Base-by-base conservation (phyloP, 1,140 invertebrate genomes). In the Bombus soroeensis region DNA sequence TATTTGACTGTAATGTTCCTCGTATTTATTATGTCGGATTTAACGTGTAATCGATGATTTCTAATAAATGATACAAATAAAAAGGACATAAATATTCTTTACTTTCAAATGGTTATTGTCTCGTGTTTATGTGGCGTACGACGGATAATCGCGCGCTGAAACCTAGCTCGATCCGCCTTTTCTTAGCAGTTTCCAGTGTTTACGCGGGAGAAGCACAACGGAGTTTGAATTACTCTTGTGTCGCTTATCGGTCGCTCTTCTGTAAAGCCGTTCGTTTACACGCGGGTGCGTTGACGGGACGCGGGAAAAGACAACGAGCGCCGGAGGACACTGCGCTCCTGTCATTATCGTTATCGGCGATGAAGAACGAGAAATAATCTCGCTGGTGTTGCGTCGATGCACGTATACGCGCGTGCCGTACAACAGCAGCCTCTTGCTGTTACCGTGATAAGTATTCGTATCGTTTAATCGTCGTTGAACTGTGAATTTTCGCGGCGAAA, bases 171-270 rank as follows among this genome's bases (percentile, higher is more conserved):
- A 34, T 53, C 47, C 47, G 32, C 1, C n/a, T 22, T 83, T 53
- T 76, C 34, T 68, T 37, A 13, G 34, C 25, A 41, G 28, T 77
- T n/a, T 34, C 28, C 10, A 32, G 3, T 37, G 34, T 80, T 80
- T 79, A 59, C 34, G 12, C 34, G 6, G 15, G 25, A 37, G 47
- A 3, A 80, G 37, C 39, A 53, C 25, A 13, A 34, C 28, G 3
- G 25, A 71, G 68, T 18, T 85, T 85, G 32, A 85, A 73, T 80
- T 72, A 73, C 57, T 57, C 41, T 4, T 72, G 3, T 53, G 53
- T 85, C 39, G 18, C 15, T 80, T 79, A 79, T 79, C 77, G 53
- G 39, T n/a, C 32, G 39, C 2, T 37, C 13, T 32, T 39, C 28
- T 37, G 39, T 80, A 80, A 80, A 32, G 28, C 34, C 41, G 53